These are phyloP conservation scores for Sialis fuliginosa DNA, from an alignment of 2,888 invertebrate genomes.

Conservation along the genomic window DNA sequence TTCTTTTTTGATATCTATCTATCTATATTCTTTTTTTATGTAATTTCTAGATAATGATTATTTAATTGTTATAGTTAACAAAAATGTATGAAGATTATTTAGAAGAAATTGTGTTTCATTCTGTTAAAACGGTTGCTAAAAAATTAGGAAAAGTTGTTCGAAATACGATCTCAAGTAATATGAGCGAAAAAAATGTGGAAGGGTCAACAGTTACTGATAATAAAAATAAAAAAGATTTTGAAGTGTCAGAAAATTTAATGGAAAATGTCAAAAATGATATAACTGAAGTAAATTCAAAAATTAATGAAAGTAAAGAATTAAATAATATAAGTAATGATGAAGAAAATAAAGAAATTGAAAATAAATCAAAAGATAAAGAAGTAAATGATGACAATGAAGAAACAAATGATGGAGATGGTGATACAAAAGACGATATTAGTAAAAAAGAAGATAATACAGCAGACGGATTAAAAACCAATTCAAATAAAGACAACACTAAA, in stretches of 20 bases:
- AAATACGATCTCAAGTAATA: constrained; percentile 5
- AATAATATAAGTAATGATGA: no score
- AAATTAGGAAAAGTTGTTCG: constrained; percentile 9
- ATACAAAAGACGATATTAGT: constrained; percentile 4
- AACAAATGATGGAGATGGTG: constrained; percentile 8
- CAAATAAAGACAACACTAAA: constrained; percentile 8
- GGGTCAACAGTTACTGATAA: constrained; percentile 9
- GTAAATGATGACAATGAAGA: constrained; percentile 10
- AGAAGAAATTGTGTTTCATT: constrained; percentile 38
- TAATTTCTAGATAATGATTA: constrained; percentile 8
- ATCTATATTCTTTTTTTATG: background rate
- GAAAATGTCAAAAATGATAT: constrained; percentile 1
- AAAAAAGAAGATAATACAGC: background rate
- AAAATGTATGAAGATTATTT: constrained; percentile 60
- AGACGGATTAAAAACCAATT: constrained; percentile 5
- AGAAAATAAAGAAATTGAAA: constrained; percentile 3
- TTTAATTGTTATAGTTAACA: constrained; percentile 36
- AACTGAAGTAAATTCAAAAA: constrained; percentile 3
- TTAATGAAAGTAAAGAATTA: constrained; percentile 1
- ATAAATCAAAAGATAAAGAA: background rate
- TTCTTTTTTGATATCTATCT: constrained; percentile 2
- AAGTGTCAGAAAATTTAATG: background rate
- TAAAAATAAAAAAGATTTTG: background rate
- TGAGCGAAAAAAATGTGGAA: constrained; percentile 8
- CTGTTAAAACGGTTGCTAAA: constrained; percentile 21